phyloP scores from a whole-genome alignment of 2,888 invertebrate species.

The Aporophyla nigra region DNA sequence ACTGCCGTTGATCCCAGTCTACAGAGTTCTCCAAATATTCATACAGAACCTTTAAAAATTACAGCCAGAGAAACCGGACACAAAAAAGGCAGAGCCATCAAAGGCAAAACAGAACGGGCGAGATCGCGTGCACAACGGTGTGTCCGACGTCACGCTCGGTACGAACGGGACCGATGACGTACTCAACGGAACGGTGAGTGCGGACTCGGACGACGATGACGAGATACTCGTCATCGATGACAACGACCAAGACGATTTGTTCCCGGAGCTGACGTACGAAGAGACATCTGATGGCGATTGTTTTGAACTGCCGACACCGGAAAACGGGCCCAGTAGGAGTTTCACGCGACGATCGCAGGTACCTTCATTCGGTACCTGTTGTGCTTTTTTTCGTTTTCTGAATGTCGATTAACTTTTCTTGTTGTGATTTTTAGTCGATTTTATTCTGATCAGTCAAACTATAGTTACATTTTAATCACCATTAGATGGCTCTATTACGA shows the following conservation, averaged over 20 bases:
- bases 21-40: background rate
- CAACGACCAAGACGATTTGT: constrained; percentile 84
- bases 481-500: background rate
- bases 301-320: constrained; percentile 79
- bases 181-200: constrained; percentile 80
- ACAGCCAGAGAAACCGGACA: constrained; percentile 76
- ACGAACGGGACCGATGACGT: constrained; percentile 68
- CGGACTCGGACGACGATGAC: constrained; percentile 77
- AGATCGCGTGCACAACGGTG: constrained; percentile 71
- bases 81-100: constrained; percentile 62
- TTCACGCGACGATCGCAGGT: constrained; percentile 88
- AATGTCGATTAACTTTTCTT: constrained; percentile 13
- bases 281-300: constrained; percentile 83
- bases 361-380: constrained; percentile 70
- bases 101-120: constrained; percentile 79
- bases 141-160: constrained; percentile 68
- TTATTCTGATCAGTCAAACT: background rate
- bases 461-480: background rate
- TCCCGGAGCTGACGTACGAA: constrained; percentile 88
- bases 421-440: constrained; percentile 43
- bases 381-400: constrained; percentile 43
- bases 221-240: constrained; percentile 78
- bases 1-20: background rate
- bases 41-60: constrained; percentile 49
- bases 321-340: constrained; percentile 80